A percentile compares a stretch with the other conserved stretches of the same genome.
phyloP scores from a whole-genome alignment of 2,888 invertebrate genomes.

The Metopia argyrocephala region DNA sequence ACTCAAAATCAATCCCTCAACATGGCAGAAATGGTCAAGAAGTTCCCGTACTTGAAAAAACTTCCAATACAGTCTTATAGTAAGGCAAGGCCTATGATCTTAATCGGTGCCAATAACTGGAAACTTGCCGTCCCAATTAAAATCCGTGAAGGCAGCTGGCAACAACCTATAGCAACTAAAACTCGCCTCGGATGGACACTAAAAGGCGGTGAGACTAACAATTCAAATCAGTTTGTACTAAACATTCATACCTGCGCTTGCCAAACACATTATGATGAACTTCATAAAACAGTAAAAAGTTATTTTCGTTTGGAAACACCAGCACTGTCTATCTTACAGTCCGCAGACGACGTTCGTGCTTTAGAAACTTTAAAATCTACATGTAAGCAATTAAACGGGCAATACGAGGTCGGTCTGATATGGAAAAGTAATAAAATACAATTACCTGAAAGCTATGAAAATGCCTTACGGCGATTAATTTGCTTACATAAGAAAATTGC shows the following conservation, averaged over 20 bases:
- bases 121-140: not conserved
- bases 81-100: too few species aligned
- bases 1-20: slow-evolving; percentile 33
- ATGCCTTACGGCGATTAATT: slow-evolving; percentile 6
- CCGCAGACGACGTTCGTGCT: not conserved
- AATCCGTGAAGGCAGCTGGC: too few species aligned
- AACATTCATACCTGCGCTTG: slow-evolving; percentile 28
- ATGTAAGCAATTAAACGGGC: slow-evolving; percentile 24
- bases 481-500: slow-evolving; percentile 29
- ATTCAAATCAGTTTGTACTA: not conserved
- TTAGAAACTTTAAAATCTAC: slow-evolving; percentile 51
- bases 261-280: slow-evolving; percentile 1
- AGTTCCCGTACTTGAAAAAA: not conserved
- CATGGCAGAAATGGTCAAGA: not conserved
- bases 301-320: slow-evolving; percentile 36
- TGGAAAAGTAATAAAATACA: slow-evolving; percentile 24
- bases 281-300: slow-evolving; percentile 23
- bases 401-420: slow-evolving; percentile 14
- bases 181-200: not conserved
- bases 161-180: slow-evolving; percentile 13
- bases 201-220: not conserved
- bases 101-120: not conserved
- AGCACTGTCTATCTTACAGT: not conserved
- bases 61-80: not conserved
- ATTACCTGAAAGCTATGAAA: slow-evolving; percentile 30